These are phyloP conservation scores for Anoura caudifer DNA, from an alignment of 2,113 vertebrate genomes.

Conservation along the genomic window DNA sequence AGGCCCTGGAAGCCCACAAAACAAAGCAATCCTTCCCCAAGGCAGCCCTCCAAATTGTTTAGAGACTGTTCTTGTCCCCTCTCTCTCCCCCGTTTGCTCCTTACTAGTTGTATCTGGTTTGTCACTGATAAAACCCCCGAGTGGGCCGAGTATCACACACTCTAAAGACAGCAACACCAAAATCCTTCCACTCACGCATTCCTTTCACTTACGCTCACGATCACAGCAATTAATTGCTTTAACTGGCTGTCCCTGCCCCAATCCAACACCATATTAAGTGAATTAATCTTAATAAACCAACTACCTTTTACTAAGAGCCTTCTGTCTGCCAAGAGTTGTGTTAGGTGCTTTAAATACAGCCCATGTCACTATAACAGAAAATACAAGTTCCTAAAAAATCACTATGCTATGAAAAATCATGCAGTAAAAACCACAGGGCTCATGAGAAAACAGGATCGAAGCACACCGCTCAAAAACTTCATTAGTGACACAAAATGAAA, in stretches of 20 bases:
- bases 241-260: not conserved
- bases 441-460: not conserved
- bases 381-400: not conserved
- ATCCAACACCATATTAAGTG: not conserved
- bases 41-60: not conserved
- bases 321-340: not conserved
- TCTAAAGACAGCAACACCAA: not conserved
- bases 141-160: not conserved
- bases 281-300: not conserved
- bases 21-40: not conserved
- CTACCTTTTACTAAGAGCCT: not conserved
- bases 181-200: not conserved
- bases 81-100: not conserved
- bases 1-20: not conserved
- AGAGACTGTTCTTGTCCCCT: not conserved
- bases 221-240: not conserved
- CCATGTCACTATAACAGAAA: not conserved
- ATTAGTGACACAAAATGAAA: not conserved
- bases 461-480: not conserved
- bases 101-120: not conserved
- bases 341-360: not conserved
- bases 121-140: not conserved
- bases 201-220: not conserved
- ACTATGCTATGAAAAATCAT: not conserved
- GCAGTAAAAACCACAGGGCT: not conserved